phyloP scores from a whole-genome alignment of 2,797 vertebrate species.

The Notoglanidium macrostoma region DNA sequence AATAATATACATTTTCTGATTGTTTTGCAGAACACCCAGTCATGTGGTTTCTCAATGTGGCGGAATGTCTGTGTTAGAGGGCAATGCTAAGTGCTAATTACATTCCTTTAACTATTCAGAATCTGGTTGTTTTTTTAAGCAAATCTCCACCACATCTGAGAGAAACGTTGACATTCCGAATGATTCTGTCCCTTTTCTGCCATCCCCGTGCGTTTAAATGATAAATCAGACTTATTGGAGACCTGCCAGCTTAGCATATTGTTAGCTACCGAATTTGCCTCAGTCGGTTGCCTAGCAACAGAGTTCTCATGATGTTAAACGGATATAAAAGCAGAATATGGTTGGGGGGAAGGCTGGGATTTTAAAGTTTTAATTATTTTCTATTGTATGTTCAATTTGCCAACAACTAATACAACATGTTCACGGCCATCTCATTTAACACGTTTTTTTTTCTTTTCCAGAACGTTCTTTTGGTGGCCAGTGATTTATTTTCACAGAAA shows the following conservation, averaged over 20 bases:
- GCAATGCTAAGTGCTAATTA: not conserved
- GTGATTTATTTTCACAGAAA: slow-evolving; percentile 7
- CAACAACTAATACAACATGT: not conserved
- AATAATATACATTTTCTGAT: not conserved
- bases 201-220: not conserved
- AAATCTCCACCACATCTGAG: not conserved
- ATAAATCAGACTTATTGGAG: not conserved
- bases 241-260: not conserved
- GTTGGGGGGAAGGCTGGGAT: too few species aligned
- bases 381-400: not conserved
- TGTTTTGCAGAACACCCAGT: not conserved
- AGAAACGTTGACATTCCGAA: not conserved
- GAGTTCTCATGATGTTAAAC: not conserved
- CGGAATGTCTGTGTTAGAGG: not conserved
- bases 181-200: not conserved
- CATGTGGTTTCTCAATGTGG: not conserved
- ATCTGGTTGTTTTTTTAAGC: not conserved
- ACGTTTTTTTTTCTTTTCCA: not conserved
- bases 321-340: not conserved
- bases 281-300: not conserved
- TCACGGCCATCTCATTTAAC: not conserved
- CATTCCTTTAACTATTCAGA: not conserved
- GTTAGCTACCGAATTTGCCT: not conserved
- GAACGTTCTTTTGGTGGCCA: not conserved
- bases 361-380: not conserved